Percentiles rank a stretch among this genome's conserved stretches.
These are phyloP conservation scores for Gymnothorax javanicus DNA, from an alignment of 2,797 vertebrate genomes.

Conservation along the genomic window DNA sequence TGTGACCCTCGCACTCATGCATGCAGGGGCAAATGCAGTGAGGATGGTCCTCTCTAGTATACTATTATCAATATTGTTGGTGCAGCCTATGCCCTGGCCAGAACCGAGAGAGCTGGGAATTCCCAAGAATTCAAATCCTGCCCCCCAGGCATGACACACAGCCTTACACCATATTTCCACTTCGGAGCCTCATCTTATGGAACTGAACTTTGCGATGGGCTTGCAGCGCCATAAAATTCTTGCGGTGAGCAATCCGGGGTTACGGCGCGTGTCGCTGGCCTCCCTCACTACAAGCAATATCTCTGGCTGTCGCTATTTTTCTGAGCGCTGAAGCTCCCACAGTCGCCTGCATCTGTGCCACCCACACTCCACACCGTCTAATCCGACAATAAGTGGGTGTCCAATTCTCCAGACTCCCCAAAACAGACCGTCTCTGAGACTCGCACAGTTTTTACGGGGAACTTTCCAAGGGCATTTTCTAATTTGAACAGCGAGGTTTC, in stretches of 20 bases:
- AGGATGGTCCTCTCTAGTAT: too few species aligned
- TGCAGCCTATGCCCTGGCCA: too few species aligned
- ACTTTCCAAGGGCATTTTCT: neutral
- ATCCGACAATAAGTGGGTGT: slow-evolving; percentile 57
- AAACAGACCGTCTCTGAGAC: slow-evolving; percentile 31
- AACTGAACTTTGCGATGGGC: slow-evolving; percentile 11
- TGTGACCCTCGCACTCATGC: too few species aligned
- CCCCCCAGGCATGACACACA: too few species aligned
- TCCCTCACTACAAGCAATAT: neutral
- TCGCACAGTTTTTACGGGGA: neutral
- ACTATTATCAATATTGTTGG: too few species aligned
- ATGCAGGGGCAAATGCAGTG: too few species aligned
- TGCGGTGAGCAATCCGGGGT: slow-evolving; percentile 51
- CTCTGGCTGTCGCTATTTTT: neutral
- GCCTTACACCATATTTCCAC: slow-evolving; percentile 15
- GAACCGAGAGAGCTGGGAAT: too few species aligned
- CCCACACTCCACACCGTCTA: slow-evolving; percentile 36
- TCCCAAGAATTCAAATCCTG: too few species aligned
- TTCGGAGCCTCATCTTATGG: neutral
- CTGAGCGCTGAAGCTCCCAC: neutral
- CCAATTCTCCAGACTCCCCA: slow-evolving; percentile 50
- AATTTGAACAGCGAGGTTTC: neutral
- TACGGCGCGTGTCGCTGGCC: slow-evolving; percentile 6
- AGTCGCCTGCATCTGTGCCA: neutral
- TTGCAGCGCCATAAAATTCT: slow-evolving; percentile 52